A percentile compares a stretch with the other conserved stretches of the same genome.
These are phyloP conservation scores for Gonioctena quinquepunctata DNA, from an alignment of 1,140 invertebrate genomes.

Conservation along the genomic window DNA sequence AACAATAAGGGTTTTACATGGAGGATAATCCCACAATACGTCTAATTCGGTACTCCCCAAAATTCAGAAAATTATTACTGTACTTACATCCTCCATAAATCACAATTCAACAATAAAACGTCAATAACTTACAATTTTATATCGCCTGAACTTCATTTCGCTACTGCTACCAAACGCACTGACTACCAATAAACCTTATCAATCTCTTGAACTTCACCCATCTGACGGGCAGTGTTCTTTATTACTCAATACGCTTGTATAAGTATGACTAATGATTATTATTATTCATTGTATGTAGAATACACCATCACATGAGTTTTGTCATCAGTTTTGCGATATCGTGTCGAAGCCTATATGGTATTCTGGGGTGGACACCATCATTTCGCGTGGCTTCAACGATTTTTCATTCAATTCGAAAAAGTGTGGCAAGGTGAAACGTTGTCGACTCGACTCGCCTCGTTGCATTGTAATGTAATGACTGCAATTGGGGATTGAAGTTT, in stretches of 20 bases:
- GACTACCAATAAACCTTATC: not conserved
- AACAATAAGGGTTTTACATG: too few species aligned
- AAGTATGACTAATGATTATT: constrained; percentile 14
- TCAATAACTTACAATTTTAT: constrained; percentile 19
- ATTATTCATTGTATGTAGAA: not conserved
- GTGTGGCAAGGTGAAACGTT: not conserved
- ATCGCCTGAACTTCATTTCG: constrained; percentile 16
- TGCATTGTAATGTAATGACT: not conserved
- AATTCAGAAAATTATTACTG: too few species aligned
- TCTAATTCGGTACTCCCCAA: too few species aligned
- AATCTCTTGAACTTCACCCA: too few species aligned
- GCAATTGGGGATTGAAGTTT: too few species aligned
- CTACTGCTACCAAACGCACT: not conserved
- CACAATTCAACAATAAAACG: too few species aligned
- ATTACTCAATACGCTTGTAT: too few species aligned
- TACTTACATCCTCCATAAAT: too few species aligned
- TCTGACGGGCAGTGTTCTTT: too few species aligned
- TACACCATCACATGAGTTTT: not conserved
- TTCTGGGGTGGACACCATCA: not conserved
- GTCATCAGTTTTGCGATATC: too few species aligned
- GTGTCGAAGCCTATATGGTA: not conserved
- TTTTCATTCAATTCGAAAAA: not conserved
- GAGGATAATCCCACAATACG: too few species aligned
- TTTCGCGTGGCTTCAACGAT: not conserved
- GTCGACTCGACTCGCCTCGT: not conserved